Evolutionary conservation across 2,797 vertebrate species (phyloP).

Genomic region (Hipposideros larvatus): DNA sequence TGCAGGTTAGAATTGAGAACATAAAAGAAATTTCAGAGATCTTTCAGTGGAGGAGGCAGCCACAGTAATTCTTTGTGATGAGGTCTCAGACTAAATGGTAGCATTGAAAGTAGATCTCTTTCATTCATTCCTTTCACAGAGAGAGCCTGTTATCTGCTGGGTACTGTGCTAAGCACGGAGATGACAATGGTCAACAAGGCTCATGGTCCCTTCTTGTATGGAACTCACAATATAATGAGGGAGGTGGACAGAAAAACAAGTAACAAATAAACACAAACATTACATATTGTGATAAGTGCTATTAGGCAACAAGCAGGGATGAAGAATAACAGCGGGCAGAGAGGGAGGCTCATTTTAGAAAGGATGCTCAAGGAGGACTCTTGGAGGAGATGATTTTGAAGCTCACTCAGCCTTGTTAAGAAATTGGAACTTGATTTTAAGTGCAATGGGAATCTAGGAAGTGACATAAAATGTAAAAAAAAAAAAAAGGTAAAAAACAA

Average conservation of each 20-base stretch:
- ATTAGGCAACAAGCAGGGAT: neutral
- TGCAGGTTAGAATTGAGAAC: conserved; percentile 53
- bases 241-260: neutral
- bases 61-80: conserved; percentile 55
- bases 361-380: neutral
- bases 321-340: neutral
- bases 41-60: conserved; percentile 63
- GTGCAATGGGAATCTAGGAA: neutral
- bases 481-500: neutral
- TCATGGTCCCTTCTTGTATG: neutral
- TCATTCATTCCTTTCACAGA: conserved; percentile 34
- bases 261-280: neutral
- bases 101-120: neutral
- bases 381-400: neutral
- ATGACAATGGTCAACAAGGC: conserved; percentile 17
- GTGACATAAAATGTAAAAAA: neutral
- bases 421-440: conserved; percentile 9
- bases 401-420: neutral
- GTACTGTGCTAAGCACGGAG: neutral
- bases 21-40: conserved; percentile 66
- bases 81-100: conserved; percentile 25
- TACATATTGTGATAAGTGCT: neutral
- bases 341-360: neutral
- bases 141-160: neutral
- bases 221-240: neutral